A percentile compares a stretch with the other conserved stretches of the same genome.
phyloP scores from a whole-genome alignment of 2,888 invertebrate genomes.

The Tenthredo amoena region DNA sequence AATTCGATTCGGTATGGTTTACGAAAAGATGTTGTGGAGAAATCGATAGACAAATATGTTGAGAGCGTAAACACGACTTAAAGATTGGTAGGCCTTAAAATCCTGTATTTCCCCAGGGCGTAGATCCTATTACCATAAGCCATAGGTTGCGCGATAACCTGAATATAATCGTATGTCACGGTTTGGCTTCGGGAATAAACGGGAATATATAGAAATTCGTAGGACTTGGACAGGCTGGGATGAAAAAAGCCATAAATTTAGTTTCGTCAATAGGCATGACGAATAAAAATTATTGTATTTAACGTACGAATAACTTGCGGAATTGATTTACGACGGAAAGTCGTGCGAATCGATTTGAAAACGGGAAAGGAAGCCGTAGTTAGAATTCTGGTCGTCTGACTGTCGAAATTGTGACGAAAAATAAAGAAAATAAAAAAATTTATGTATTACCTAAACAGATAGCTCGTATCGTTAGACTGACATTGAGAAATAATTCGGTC shows the following conservation, averaged over 20 bases:
- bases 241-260: not conserved
- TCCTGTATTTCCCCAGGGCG: conserved; percentile 31
- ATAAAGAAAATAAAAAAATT: not conserved
- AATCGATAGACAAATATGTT: not conserved
- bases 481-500: conserved; percentile 41
- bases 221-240: not conserved
- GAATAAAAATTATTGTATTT: not conserved
- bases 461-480: conserved; percentile 13
- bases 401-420: not conserved
- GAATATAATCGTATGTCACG: conserved; percentile 50
- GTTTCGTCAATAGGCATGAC: not conserved
- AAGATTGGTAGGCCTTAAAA: conserved; percentile 33
- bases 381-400: not conserved
- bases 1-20: not conserved
- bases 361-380: not conserved
- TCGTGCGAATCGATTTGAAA: not conserved
- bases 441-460: not conserved
- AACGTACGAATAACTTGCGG: not conserved
- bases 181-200: conserved; percentile 28
- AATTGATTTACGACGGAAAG: not conserved
- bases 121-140: conserved; percentile 48
- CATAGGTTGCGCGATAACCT: conserved; percentile 48
- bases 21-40: conserved; percentile 22
- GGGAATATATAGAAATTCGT: conserved; percentile 1
- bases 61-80: not conserved